These are phyloP conservation scores for Trichonephila inaurata DNA, from an alignment of 1,140 invertebrate genomes.

Conservation along the genomic window DNA sequence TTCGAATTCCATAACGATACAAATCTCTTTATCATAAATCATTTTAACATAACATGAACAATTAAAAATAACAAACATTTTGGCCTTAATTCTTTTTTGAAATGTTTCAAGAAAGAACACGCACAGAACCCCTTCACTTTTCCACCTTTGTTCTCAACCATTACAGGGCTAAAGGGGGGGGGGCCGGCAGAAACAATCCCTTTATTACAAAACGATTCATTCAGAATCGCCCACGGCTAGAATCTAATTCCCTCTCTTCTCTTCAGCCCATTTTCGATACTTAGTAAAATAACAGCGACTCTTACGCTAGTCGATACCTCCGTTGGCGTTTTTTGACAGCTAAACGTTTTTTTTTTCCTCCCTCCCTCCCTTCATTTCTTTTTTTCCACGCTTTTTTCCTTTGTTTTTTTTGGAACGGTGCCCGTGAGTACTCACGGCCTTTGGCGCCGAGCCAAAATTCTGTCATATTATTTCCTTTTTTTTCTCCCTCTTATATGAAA, in stretches of 20 bases:
- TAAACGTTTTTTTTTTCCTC: conserved; percentile 1
- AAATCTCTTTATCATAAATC: too few relatives aligned
- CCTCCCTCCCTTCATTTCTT: neutral
- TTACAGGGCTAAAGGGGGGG: neutral
- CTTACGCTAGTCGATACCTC: conserved; percentile 44
- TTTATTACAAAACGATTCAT: conserved; percentile 39
- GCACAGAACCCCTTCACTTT: neutral
- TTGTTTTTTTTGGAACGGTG: conserved; percentile 63
- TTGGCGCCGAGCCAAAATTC: conserved; percentile 65
- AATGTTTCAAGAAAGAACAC: neutral
- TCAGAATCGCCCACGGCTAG: conserved; percentile 29
- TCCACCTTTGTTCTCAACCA: neutral
- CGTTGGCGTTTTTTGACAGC: conserved; percentile 55
- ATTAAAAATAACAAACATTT: too few relatives aligned
- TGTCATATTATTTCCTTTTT: conserved; percentile 46
- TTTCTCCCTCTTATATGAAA: neutral
- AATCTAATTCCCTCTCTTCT: conserved; percentile 41
- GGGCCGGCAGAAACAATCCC: neutral
- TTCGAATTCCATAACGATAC: too few relatives aligned
- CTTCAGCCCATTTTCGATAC: conserved; percentile 37
- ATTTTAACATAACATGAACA: too few relatives aligned
- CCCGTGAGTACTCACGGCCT: conserved; percentile 72
- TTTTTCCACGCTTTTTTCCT: neutral
- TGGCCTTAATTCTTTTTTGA: too few relatives aligned
- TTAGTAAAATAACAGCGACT: conserved; percentile 34